Evolutionary conservation across 2,797 vertebrate species (phyloP).

Genomic region (Bovichtus diacanthus): DNA sequence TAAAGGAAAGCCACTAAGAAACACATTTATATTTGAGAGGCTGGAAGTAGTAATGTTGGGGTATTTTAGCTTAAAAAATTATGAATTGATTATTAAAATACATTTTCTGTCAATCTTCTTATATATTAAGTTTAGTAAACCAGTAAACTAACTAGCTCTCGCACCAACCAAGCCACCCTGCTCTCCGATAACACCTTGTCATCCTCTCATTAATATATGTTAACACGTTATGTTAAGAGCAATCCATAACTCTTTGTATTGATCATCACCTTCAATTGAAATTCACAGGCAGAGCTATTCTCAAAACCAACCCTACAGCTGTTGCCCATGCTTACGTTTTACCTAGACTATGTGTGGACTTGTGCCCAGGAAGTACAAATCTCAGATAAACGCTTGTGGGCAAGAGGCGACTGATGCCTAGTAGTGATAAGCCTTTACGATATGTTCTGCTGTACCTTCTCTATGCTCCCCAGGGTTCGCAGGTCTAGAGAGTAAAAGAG

Average conservation of each 20-base stretch:
- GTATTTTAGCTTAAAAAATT: neutral
- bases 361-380: slow-evolving; percentile 71
- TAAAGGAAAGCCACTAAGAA: neutral
- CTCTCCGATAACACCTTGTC: neutral
- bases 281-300: slow-evolving; percentile 5
- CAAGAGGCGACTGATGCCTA: slow-evolving; percentile 63
- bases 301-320: slow-evolving; percentile 24
- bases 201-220: neutral
- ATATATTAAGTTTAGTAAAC: neutral
- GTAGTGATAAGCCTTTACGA: slow-evolving; percentile 69
- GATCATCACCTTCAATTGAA: neutral
- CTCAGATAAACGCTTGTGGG: slow-evolving; percentile 66
- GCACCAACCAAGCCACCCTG: neutral
- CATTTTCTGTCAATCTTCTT: neutral
- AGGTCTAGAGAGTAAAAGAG: slow-evolving; percentile 66
- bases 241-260: neutral
- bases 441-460: slow-evolving; percentile 60
- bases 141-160: neutral
- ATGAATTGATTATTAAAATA: neutral
- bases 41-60: neutral
- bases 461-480: slow-evolving; percentile 61
- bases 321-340: slow-evolving; percentile 44
- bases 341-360: slow-evolving; percentile 56
- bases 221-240: neutral
- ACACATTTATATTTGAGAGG: neutral